phyloP scores from a whole-genome alignment of 2,113 vertebrate genomes.

The Gobiocypris rarus region DNA sequence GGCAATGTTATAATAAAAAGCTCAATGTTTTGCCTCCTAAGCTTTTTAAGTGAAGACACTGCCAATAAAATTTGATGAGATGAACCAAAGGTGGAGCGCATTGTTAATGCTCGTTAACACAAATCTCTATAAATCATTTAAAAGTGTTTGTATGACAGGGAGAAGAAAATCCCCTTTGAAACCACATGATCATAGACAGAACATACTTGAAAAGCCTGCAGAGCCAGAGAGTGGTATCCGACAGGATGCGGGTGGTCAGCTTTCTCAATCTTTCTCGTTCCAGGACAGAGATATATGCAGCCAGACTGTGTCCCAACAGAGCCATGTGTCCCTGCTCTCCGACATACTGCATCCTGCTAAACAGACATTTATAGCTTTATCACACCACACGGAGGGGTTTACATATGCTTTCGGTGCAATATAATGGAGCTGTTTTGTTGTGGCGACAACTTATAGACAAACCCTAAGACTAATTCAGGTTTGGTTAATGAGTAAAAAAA shows the following conservation, averaged over 20 bases:
- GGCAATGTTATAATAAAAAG: slow-evolving; percentile 3
- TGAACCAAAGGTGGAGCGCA: neutral
- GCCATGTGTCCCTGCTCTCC: slow-evolving; percentile 95
- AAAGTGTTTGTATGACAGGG: neutral
- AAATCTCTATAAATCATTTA: neutral
- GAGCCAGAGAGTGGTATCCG: slow-evolving; percentile 95
- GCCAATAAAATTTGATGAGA: slow-evolving; percentile 5
- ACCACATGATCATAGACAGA: neutral
- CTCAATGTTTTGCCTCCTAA: neutral
- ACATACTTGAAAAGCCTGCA: slow-evolving; percentile 95
- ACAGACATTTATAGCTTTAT: slow-evolving; percentile 24
- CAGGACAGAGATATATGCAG: slow-evolving; percentile 93
- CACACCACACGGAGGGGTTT: neutral
- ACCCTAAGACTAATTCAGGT: neutral
- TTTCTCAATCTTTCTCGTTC: slow-evolving; percentile 88
- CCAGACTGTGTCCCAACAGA: slow-evolving; percentile 92
- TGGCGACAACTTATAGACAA: neutral
- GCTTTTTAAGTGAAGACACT: neutral
- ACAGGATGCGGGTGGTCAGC: slow-evolving; percentile 92
- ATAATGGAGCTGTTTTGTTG: neutral
- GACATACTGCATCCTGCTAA: slow-evolving; percentile 84
- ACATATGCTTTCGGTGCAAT: slow-evolving; percentile 30
- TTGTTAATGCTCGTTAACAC: neutral
- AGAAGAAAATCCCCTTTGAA: neutral
- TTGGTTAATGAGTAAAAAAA: neutral